Base-by-base conservation (phyloP, 2,888 invertebrate genomes). In the Drosophila robusta region DNA sequence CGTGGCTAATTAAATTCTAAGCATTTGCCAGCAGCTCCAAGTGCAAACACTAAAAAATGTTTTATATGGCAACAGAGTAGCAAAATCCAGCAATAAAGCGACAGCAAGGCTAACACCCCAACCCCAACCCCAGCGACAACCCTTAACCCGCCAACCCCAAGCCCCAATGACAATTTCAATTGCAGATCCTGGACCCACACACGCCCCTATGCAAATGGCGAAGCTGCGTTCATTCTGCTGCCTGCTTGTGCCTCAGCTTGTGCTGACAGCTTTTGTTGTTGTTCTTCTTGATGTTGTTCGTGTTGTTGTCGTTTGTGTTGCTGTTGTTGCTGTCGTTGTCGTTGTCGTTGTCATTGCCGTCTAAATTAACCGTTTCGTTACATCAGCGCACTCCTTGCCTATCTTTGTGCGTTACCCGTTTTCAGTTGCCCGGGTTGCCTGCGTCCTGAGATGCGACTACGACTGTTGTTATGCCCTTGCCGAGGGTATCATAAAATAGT, bases 341-440 rank as follows among this genome's bases (percentile, higher is more conserved):
- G 60, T 64, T 63, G 74, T 50, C 62, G 56, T 82, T 81, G 78
- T 68, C 70, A 77, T 71, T 84, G 83, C 81, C 79, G 68, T 89
- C 89, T 87, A 84, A 85, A 85, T 89, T 86, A 89, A 88, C 84
- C 84, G 89, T 83, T 88, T 89, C 89, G 78, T 82, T 82, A 76
- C 79, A 80, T 87, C 89, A 79, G 89, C 68, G 67, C 72, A 67
- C 75, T 82, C 68, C 79, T 72, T 75, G 71, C 51, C 64, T 66
- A 70, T 65, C 80, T 83, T 76, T 89, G 89, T 80, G 89, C 84
- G 81, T 72, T 85, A 52, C 78, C 79, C 55, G 71, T 39, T 70
- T 32, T 36, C 57, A 60, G 55, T 42, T 55, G 44, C 51, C 66
- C 76, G 77, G 51, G 49, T 52, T 47, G 49, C 62, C 61, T 34